A percentile compares a stretch with the other conserved stretches of the same genome.
These are phyloP conservation scores for Alouatta palliata DNA, from an alignment of 2,113 vertebrate genomes.

Conservation along the genomic window DNA sequence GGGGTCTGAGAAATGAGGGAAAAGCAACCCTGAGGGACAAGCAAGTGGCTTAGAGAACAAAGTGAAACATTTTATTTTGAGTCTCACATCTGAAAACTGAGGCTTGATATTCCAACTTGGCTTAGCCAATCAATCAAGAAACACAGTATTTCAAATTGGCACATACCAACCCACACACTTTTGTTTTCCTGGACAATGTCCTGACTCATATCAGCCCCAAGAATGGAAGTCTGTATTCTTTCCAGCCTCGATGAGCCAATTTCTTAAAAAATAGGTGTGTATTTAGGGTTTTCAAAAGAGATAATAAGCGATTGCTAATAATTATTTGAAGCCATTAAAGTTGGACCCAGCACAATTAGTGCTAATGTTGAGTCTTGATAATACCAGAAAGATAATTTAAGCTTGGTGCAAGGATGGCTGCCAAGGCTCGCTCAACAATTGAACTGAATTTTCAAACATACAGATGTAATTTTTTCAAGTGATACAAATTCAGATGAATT, in stretches of 20 bases:
- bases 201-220: slow-evolving; percentile 2
- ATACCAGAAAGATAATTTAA: slow-evolving; percentile 70
- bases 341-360: slow-evolving; percentile 61
- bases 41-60: neutral
- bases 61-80: neutral
- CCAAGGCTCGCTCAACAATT: slow-evolving; percentile 58
- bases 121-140: neutral
- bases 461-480: slow-evolving; percentile 43
- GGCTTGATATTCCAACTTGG: neutral
- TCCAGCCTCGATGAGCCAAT: neutral
- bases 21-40: neutral
- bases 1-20: neutral
- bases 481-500: slow-evolving; percentile 24
- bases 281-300: slow-evolving; percentile 72
- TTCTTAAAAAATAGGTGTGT: slow-evolving; percentile 67
- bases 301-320: slow-evolving; percentile 71
- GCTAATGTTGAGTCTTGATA: slow-evolving; percentile 58
- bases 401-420: slow-evolving; percentile 36
- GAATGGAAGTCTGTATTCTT: slow-evolving; percentile 34
- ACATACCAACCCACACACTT: neutral
- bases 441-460: slow-evolving; percentile 51
- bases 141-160: neutral
- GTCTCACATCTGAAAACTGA: neutral
- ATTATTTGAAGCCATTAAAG: slow-evolving; percentile 64
- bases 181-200: slow-evolving; percentile 8